phyloP scores from a whole-genome alignment of 2,888 invertebrate species.

The Crepidodera aurea region DNA sequence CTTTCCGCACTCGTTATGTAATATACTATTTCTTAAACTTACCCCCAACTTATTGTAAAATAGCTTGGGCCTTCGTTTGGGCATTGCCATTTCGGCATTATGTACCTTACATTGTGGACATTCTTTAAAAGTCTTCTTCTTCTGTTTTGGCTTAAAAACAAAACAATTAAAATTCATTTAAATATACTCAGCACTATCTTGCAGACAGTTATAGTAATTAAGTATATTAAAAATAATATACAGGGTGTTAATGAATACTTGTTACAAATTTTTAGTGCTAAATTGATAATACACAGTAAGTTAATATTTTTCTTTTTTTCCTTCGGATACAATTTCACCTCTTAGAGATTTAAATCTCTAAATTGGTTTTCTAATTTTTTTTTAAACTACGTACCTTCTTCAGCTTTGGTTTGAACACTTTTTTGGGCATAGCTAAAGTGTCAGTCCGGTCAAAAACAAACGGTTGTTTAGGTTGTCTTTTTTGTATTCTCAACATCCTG shows the following conservation, averaged over 20 bases:
- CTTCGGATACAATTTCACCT: no score
- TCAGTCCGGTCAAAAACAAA: constrained; percentile 10
- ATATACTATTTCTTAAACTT: constrained; percentile 13
- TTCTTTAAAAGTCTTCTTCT: constrained; percentile 40
- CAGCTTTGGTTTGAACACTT: constrained; percentile 9
- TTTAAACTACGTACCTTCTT: constrained; percentile 17
- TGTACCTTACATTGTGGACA: constrained; percentile 37
- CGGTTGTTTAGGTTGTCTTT: constrained; percentile 10
- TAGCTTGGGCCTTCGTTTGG: constrained; percentile 36
- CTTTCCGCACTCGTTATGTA: no score
- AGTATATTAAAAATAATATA: no score
- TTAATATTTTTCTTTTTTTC: neutral
- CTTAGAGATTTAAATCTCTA: no score
- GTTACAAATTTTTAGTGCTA: no score
- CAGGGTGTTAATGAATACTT: no score
- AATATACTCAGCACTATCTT: no score
- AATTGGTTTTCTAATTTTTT: no score
- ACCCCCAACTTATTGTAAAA: constrained; percentile 39
- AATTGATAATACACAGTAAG: neutral
- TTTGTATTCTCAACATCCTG: constrained; percentile 25
- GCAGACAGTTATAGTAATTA: no score
- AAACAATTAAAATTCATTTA: no score
- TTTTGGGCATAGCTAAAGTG: constrained; percentile 19
- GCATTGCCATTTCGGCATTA: constrained; percentile 44
- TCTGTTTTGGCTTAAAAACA: constrained; percentile 29